A percentile compares a stretch with the other conserved stretches of the same genome.
phyloP scores from a whole-genome alignment of 2,113 vertebrate genomes.

The Hyperoodon ampullatus region DNA sequence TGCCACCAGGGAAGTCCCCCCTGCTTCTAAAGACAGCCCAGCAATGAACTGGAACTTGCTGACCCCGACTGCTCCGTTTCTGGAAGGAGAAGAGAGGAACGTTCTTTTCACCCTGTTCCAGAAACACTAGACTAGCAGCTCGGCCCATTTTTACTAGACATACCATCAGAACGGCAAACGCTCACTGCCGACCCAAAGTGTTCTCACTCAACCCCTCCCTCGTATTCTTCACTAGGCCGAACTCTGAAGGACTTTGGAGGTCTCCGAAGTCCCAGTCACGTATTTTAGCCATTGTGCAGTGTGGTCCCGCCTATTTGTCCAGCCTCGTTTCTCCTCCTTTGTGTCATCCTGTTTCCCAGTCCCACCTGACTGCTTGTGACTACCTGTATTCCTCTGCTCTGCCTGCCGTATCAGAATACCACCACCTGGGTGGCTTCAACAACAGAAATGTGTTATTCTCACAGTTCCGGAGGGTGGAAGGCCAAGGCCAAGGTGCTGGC shows the following conservation, averaged over 20 bases:
- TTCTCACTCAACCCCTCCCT: background rate
- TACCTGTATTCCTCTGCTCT: background rate
- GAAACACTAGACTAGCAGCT: background rate
- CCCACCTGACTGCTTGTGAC: background rate
- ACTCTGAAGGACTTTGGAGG: background rate
- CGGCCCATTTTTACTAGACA: background rate
- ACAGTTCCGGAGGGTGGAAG: no score
- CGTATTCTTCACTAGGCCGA: accelerated
- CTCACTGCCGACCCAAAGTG: accelerated
- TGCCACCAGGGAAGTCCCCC: no score
- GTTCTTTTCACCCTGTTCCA: background rate
- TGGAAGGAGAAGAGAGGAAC: background rate
- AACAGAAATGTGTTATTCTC: background rate
- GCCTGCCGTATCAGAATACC: background rate
- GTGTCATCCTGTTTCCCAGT: background rate
- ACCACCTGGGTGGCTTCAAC: background rate
- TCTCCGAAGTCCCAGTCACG: background rate
- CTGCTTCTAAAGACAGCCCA: no score
- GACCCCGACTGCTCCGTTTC: no score
- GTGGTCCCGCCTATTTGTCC: background rate
- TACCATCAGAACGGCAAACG: no score
- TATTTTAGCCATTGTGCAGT: background rate
- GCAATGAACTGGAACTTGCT: background rate
- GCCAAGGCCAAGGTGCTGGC: background rate
- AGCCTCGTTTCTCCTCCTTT: background rate